Evolutionary conservation across 2,113 vertebrate genomes (phyloP).

Genomic region (Galemys pyrenaicus): DNA sequence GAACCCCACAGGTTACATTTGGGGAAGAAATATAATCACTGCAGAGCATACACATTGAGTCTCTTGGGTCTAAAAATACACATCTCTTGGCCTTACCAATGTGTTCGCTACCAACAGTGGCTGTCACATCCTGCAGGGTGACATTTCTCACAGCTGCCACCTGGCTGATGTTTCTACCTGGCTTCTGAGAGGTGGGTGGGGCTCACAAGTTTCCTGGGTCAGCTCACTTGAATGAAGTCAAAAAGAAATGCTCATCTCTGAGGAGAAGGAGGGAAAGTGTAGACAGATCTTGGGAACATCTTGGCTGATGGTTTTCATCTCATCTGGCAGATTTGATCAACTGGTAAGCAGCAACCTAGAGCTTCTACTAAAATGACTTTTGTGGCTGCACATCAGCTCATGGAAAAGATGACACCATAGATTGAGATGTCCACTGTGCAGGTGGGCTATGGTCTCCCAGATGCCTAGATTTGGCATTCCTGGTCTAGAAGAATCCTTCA

Average conservation of each 20-base stretch:
- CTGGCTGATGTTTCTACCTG: neutral
- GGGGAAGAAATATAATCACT: neutral
- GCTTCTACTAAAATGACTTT: neutral
- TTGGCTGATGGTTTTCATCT: neutral
- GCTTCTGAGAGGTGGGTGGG: neutral
- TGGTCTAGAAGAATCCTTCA: neutral
- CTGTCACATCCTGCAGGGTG: neutral
- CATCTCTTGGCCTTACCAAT: neutral
- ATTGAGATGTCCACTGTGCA: neutral
- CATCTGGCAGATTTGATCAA: neutral
- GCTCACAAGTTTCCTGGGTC: neutral
- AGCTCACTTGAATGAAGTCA: neutral
- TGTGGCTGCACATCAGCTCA: neutral
- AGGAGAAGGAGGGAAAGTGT: neutral
- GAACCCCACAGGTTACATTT: neutral
- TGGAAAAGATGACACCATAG: neutral
- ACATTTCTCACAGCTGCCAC: constrained; percentile 47
- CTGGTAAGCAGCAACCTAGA: neutral
- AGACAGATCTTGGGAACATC: neutral
- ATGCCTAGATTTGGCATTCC: neutral
- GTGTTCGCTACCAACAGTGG: neutral
- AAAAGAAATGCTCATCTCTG: neutral
- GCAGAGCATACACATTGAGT: neutral
- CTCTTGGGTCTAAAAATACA: constrained; percentile 14
- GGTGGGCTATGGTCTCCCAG: neutral